Percentiles rank a stretch among this genome's conserved stretches.
Conservation (phyloP, 2,888 invertebrate genomes). For the Frankliniella fusca region DNA sequence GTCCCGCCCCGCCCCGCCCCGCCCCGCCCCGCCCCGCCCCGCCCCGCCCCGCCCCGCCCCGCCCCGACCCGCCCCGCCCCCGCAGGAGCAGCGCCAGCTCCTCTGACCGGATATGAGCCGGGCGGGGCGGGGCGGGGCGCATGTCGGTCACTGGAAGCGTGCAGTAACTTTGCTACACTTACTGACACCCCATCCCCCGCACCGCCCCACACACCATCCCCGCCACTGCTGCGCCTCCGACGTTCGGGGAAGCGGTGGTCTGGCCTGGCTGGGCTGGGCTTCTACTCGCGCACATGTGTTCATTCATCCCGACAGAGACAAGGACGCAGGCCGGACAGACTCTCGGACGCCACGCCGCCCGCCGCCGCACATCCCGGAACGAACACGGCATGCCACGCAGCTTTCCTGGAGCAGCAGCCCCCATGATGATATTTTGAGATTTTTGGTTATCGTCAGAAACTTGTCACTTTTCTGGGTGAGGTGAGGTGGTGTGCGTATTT, state of each 20-base stretch:
- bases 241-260: background rate
- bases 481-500: too few relatives aligned
- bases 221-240: background rate
- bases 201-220: background rate
- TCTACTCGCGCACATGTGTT: background rate
- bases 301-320: background rate
- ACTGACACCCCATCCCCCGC: background rate
- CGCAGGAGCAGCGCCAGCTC: background rate
- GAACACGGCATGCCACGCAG: too few relatives aligned
- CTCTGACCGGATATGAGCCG: slow-evolving; percentile 15
- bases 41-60: background rate
- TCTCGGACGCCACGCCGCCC: too few relatives aligned
- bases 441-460: too few relatives aligned
- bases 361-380: too few relatives aligned
- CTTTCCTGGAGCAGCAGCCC: too few relatives aligned
- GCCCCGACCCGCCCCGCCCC: background rate
- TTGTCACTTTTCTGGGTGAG: too few relatives aligned
- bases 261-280: background rate
- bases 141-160: background rate
- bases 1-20: background rate
- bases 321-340: too few relatives aligned
- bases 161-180: too few relatives aligned
- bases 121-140: background rate
- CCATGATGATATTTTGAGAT: too few relatives aligned
- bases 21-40: background rate